Evolutionary conservation across 2,797 vertebrate genomes (phyloP).

Genomic region (Syndactyla subalaris): DNA sequence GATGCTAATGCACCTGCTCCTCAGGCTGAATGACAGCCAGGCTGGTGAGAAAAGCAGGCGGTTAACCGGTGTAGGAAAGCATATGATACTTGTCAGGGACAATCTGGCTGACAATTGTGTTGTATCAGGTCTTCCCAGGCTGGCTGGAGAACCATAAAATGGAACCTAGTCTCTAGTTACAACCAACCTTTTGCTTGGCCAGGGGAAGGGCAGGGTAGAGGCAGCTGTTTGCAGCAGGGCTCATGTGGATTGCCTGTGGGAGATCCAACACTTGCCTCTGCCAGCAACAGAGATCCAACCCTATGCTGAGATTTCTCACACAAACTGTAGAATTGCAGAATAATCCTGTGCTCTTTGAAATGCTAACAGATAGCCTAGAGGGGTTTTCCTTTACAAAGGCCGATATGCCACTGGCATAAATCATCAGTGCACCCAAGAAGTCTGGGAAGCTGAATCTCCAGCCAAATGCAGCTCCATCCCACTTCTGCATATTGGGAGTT

Average conservation of each 20-base stretch:
- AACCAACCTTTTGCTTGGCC: background rate
- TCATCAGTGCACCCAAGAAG: background rate
- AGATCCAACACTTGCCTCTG: background rate
- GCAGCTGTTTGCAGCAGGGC: background rate
- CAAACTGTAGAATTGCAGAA: background rate
- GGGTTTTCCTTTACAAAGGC: background rate
- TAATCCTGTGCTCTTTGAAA: background rate
- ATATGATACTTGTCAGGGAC: constrained; percentile 35
- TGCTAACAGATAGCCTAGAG: background rate
- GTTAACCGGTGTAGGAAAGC: background rate
- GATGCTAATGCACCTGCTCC: background rate
- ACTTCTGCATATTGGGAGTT: background rate
- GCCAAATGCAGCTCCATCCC: background rate
- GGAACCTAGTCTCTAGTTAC: background rate
- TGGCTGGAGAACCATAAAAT: background rate
- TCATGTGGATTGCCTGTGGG: rapidly evolving
- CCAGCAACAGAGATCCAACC: background rate
- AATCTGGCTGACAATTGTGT: constrained; percentile 44
- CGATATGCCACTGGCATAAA: background rate
- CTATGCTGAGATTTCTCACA: background rate
- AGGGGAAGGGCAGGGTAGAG: background rate
- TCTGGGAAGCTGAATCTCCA: background rate
- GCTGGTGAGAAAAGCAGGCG: constrained; percentile 3
- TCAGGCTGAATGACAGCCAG: constrained; percentile 9
- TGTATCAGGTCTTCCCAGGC: background rate